Percentiles rank a stretch among this genome's conserved stretches.
Evolutionary conservation across 2,888 invertebrate species (phyloP).

Genomic region (Drosophila diplacantha): DNA sequence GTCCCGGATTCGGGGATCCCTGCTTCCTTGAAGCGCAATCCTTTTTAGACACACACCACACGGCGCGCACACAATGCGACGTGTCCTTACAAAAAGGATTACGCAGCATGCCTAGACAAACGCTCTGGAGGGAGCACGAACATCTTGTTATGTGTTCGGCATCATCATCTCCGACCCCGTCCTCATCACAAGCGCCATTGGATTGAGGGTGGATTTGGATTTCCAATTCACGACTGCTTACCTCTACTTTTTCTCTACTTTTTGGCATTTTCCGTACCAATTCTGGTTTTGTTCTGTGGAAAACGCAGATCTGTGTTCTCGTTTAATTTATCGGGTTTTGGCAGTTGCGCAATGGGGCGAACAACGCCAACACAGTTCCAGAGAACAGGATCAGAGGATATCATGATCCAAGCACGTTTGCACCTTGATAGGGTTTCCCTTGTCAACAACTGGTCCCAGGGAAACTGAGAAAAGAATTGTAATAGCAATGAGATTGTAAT

Average conservation of each 20-base stretch:
- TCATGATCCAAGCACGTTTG: slow-evolving; percentile 50
- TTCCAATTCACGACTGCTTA: slow-evolving; percentile 53
- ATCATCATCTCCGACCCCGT: slow-evolving; percentile 19
- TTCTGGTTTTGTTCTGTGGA: slow-evolving; percentile 42
- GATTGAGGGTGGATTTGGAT: slow-evolving; percentile 68
- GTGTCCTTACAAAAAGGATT: slow-evolving; percentile 76
- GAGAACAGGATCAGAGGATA: slow-evolving; percentile 50
- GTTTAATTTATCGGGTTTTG: slow-evolving; percentile 50
- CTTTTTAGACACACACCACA: slow-evolving; percentile 58
- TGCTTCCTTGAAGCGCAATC: slow-evolving; percentile 55
- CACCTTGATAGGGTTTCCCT: slow-evolving; percentile 55
- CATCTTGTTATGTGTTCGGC: slow-evolving; percentile 69
- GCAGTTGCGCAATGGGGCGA: slow-evolving; percentile 65
- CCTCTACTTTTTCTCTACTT: slow-evolving; percentile 39
- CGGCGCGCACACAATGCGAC: slow-evolving; percentile 48
- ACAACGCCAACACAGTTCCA: slow-evolving; percentile 65
- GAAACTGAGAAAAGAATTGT: slow-evolving; percentile 13
- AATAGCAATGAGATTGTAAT: slow-evolving; percentile 1
- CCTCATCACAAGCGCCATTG: slow-evolving; percentile 39
- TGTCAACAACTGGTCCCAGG: slow-evolving; percentile 49
- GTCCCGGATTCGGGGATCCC: slow-evolving; percentile 57
- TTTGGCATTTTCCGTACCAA: slow-evolving; percentile 52
- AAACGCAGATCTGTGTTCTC: slow-evolving; percentile 42
- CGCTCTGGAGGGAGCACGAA: slow-evolving; percentile 55
- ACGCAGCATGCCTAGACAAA: slow-evolving; percentile 67